Percentiles rank a stretch among this genome's conserved stretches.
These are phyloP conservation scores for Apodemia zela DNA, from an alignment of 2,888 invertebrate genomes.

Conservation along the genomic window DNA sequence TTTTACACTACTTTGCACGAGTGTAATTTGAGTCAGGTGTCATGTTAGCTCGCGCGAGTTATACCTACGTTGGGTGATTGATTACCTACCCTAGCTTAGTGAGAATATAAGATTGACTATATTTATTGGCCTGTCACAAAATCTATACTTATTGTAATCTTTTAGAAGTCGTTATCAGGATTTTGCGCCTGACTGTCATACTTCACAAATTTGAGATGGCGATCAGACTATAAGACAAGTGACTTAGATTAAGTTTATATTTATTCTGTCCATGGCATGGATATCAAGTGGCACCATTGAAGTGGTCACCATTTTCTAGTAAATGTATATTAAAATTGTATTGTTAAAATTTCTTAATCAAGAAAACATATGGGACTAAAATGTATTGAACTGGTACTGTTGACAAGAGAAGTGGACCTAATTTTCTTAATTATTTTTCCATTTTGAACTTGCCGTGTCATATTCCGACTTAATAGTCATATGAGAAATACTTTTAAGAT, in stretches of 20 bases:
- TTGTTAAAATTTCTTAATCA: neutral
- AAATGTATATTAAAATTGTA: slow-evolving; percentile 23
- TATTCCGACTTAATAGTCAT: neutral
- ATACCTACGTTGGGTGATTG: too few species aligned
- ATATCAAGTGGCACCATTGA: slow-evolving; percentile 4
- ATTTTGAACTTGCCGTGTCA: neutral
- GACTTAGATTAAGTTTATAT: slow-evolving; percentile 14
- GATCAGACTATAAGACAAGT: slow-evolving; percentile 1
- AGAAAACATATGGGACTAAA: slow-evolving; percentile 4
- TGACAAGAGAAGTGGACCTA: neutral
- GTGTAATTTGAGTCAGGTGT: too few species aligned
- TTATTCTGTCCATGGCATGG: slow-evolving; percentile 1
- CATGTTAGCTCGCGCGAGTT: too few species aligned
- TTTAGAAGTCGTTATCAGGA: neutral
- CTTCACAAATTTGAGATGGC: neutral
- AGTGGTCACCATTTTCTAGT: neutral
- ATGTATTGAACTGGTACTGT: neutral
- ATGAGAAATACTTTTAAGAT: too few species aligned
- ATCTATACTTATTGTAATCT: neutral
- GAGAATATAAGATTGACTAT: neutral
- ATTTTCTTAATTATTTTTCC: neutral
- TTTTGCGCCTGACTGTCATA: neutral
- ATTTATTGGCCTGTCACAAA: neutral
- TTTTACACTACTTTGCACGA: too few species aligned
- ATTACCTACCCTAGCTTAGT: too few species aligned